These are phyloP conservation scores for Galleria mellonella DNA, from an alignment of 1,140 invertebrate species.

Conservation along the genomic window DNA sequence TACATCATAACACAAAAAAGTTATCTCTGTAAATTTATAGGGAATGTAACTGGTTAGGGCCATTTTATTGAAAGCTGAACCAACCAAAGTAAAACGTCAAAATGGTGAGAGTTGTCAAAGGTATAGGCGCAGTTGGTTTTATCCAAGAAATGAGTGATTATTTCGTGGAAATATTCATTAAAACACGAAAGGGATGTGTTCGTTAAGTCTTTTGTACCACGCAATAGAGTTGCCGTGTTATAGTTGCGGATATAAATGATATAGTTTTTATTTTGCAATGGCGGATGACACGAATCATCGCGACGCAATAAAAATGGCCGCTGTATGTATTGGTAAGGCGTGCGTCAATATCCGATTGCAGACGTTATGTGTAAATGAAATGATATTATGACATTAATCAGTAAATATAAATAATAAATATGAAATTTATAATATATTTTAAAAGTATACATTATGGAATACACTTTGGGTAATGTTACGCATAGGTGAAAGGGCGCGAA, in stretches of 20 bases:
- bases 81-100: conserved; percentile 53
- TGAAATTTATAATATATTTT: neutral
- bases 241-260: conserved; percentile 30
- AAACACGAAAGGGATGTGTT: conserved; percentile 43
- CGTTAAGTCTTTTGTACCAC: conserved; percentile 31
- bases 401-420: neutral
- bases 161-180: conserved; percentile 30
- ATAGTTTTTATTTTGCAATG: conserved; percentile 61
- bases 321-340: conserved; percentile 70
- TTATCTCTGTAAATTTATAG: conserved; percentile 15
- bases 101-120: conserved; percentile 68
- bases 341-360: conserved; percentile 59
- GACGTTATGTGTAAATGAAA: conserved; percentile 9
- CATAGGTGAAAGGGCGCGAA: conserved; percentile 67
- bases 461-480: neutral
- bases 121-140: conserved; percentile 57
- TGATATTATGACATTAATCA: conserved; percentile 1
- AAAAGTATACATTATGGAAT: neutral
- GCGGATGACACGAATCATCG: conserved; percentile 72
- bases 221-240: conserved; percentile 34
- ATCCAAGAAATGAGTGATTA: conserved; percentile 49
- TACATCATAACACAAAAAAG: neutral
- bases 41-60: conserved; percentile 46
- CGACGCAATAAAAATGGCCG: conserved; percentile 74
- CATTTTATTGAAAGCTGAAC: conserved; percentile 29